These are phyloP conservation scores for Mustela nigripes DNA, from an alignment of 2,113 vertebrate genomes.

Conservation along the genomic window DNA sequence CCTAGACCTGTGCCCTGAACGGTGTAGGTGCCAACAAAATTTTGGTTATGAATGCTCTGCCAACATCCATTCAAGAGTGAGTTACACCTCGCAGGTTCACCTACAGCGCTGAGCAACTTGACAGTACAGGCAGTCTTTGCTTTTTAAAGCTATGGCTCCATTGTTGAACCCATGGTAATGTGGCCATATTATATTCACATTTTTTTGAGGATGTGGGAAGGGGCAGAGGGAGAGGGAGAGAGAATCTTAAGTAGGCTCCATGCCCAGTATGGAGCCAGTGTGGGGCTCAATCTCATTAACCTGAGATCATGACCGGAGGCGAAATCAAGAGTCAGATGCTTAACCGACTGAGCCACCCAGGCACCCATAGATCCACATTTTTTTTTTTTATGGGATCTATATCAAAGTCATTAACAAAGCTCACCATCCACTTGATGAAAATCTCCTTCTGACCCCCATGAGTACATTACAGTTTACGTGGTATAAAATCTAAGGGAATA, in stretches of 20 bases:
- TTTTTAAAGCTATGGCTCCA: not conserved
- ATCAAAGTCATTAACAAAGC: not conserved
- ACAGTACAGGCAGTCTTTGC: fast-evolving
- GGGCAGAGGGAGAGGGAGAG: not conserved
- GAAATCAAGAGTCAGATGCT: not conserved
- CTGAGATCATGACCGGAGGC: not conserved
- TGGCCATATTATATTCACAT: not conserved
- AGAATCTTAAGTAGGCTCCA: not conserved
- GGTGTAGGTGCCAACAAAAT: not conserved
- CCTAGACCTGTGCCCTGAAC: not conserved
- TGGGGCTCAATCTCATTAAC: not conserved
- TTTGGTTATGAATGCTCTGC: not conserved
- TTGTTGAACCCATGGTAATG: not conserved
- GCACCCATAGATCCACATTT: not conserved
- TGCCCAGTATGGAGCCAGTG: not conserved
- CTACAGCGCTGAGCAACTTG: not conserved
- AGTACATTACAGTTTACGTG: not conserved
- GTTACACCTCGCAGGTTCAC: not conserved
- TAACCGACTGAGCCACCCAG: not conserved
- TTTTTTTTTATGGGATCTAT: not conserved
- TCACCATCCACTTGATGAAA: not conserved
- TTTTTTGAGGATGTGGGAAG: not conserved
- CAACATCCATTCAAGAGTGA: fast-evolving
- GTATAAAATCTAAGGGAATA: not conserved
- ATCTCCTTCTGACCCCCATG: not conserved